Conservation (phyloP, 2,113 vertebrate species). For the Pungitius pungitius region DNA sequence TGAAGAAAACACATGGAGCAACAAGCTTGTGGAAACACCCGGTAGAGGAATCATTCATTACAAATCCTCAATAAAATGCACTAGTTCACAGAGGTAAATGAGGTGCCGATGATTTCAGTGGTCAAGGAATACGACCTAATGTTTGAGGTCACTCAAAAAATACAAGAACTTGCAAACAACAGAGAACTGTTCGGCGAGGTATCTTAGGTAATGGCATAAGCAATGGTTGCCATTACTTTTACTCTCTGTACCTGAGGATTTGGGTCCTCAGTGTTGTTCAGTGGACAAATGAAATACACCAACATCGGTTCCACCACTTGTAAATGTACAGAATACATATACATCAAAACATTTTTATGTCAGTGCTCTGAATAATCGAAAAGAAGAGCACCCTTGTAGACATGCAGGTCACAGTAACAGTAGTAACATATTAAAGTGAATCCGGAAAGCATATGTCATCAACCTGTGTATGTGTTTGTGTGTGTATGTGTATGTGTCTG, state of each 20-base stretch:
- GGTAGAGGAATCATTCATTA: background rate
- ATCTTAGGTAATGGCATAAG: background rate
- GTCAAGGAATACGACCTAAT: background rate
- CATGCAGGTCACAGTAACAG: conserved; percentile 18
- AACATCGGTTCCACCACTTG: background rate
- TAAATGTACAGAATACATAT: background rate
- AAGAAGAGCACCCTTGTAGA: background rate
- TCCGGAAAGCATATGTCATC: conserved; percentile 12
- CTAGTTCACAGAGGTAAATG: background rate
- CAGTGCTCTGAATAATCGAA: background rate
- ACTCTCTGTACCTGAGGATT: background rate
- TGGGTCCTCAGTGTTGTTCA: too few species aligned
- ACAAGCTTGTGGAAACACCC: too few species aligned
- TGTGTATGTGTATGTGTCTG: conserved; percentile 24
- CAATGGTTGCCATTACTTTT: background rate
- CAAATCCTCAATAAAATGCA: too few species aligned
- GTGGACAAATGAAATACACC: background rate
- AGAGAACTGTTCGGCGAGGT: background rate
- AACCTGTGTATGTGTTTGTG: conserved; percentile 76
- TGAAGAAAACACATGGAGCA: too few species aligned
- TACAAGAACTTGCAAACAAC: background rate
- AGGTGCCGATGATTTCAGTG: background rate
- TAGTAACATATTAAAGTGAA: conserved; percentile 11
- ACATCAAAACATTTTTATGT: conserved; percentile 6
- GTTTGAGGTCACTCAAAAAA: background rate